phyloP scores from a whole-genome alignment of 2,888 invertebrate genomes.

The Torymus tubicola region DNA sequence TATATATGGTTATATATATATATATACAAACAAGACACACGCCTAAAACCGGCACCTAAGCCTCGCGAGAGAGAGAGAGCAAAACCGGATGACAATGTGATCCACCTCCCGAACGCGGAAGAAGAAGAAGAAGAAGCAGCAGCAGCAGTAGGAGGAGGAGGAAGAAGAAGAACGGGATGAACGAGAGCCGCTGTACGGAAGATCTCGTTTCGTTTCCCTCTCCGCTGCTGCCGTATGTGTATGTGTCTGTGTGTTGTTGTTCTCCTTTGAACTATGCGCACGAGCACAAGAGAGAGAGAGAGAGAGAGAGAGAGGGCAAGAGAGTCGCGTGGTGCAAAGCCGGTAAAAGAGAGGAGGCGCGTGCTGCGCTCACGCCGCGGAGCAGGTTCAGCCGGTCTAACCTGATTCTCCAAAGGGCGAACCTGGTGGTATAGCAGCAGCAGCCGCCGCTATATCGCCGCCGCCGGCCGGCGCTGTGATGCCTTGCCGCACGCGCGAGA shows the following conservation, averaged over 20 bases:
- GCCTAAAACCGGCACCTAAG: too few species aligned
- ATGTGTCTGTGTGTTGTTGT: slow-evolving; percentile 49
- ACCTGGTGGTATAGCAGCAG: slow-evolving; percentile 47
- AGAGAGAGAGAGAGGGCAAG: slow-evolving; percentile 39
- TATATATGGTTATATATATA: too few species aligned
- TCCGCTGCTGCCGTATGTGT: slow-evolving; percentile 7
- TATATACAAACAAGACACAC: too few species aligned
- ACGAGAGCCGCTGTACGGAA: slow-evolving; percentile 30
- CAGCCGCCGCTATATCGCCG: slow-evolving; percentile 30
- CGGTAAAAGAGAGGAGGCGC: slow-evolving; percentile 58
- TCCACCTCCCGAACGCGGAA: not conserved
- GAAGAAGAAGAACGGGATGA: slow-evolving; percentile 60
- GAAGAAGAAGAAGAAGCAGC: slow-evolving; percentile 49
- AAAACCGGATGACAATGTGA: slow-evolving; percentile 18
- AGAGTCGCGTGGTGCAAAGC: slow-evolving; percentile 60
- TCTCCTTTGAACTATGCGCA: slow-evolving; percentile 60
- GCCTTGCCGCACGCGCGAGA: slow-evolving; percentile 15
- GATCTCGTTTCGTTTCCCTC: slow-evolving; percentile 47
- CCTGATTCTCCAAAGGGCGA: slow-evolving; percentile 71
- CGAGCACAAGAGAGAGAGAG: slow-evolving; percentile 54
- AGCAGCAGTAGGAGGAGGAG: slow-evolving; percentile 31
- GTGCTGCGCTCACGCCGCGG: slow-evolving; percentile 73
- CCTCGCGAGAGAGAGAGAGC: not conserved
- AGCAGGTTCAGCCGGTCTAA: slow-evolving; percentile 77
- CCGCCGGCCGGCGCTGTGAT: slow-evolving; percentile 24